phyloP scores from a whole-genome alignment of 2,113 vertebrate genomes.

The Cyphomyrus plagiostoma region DNA sequence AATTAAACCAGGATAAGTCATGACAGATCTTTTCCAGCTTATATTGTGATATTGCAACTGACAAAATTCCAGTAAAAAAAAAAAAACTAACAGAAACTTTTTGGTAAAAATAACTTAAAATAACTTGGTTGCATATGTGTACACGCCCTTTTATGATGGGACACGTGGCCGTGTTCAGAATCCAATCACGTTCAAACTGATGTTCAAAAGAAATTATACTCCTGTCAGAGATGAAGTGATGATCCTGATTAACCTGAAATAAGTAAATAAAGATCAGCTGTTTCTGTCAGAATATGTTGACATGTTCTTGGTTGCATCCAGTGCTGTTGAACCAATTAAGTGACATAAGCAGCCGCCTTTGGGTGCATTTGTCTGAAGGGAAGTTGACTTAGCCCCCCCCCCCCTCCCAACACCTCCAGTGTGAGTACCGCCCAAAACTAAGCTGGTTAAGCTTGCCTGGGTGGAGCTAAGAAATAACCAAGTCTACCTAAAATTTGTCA shows the following conservation, averaged over 20 bases:
- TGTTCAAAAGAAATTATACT: background rate
- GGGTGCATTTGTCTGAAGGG: background rate
- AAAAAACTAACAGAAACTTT: background rate
- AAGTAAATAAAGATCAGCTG: background rate
- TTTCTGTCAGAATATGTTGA: background rate
- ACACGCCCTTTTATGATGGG: background rate
- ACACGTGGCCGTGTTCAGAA: background rate
- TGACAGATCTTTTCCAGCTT: background rate
- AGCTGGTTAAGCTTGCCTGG: background rate
- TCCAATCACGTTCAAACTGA: background rate
- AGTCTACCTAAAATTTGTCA: background rate
- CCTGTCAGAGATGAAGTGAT: background rate
- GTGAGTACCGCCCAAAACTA: background rate
- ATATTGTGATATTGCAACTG: background rate
- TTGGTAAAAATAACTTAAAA: background rate
- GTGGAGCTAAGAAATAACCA: background rate
- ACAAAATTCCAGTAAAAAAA: background rate
- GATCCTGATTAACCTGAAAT: background rate
- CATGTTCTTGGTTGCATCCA: background rate
- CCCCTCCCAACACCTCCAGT: background rate
- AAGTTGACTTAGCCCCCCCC: background rate
- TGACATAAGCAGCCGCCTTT: background rate
- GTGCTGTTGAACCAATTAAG: background rate
- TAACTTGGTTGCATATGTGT: background rate
- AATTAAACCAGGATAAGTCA: background rate